These are phyloP conservation scores for Stenopsyche tienmushanensis DNA, from an alignment of 1,140 invertebrate species.

Conservation along the genomic window DNA sequence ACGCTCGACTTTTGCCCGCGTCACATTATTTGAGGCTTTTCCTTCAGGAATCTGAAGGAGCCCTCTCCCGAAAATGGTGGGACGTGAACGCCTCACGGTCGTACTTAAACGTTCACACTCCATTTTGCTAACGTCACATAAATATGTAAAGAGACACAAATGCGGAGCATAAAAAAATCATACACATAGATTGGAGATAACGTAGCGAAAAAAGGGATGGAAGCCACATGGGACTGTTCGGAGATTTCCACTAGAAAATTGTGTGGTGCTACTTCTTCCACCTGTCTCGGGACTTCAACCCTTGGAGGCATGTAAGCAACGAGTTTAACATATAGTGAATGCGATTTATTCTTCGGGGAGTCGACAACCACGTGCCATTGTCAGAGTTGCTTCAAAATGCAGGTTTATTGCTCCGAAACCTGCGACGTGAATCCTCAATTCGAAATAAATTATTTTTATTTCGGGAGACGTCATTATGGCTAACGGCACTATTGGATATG, in stretches of 20 bases:
- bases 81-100: no score
- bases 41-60: no score
- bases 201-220: constrained; percentile 18
- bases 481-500: background rate
- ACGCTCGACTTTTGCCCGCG: no score
- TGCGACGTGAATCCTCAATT: no score
- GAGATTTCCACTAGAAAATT: constrained; percentile 32
- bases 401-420: background rate
- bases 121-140: constrained; percentile 24
- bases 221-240: constrained; percentile 17
- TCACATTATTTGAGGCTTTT: no score
- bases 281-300: constrained; percentile 10
- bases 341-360: constrained; percentile 24
- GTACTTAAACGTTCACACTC: constrained; percentile 5
- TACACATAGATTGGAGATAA: constrained; percentile 27
- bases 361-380: background rate
- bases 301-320: background rate
- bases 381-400: no score
- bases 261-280: background rate
- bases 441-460: no score
- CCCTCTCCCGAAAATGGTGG: no score
- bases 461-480: background rate
- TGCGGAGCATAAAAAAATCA: constrained; percentile 29
- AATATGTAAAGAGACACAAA: constrained; percentile 29
- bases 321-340: constrained; percentile 18